A percentile compares a stretch with the other conserved stretches of the same genome.
Evolutionary conservation across 2,113 vertebrate species (phyloP).

Genomic region (Eira barbara): DNA sequence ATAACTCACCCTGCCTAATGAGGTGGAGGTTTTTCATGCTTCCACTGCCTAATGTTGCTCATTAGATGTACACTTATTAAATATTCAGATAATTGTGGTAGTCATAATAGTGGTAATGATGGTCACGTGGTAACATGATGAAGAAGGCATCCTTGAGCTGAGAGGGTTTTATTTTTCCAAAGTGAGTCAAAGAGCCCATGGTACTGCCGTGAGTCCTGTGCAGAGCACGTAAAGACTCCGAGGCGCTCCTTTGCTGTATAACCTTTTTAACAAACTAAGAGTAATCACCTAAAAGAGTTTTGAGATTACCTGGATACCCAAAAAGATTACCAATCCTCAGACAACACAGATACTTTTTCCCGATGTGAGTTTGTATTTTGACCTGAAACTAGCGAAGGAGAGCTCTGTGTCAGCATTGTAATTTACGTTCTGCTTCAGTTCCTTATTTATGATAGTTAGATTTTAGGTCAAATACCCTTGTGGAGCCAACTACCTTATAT

Average conservation of each 20-base stretch:
- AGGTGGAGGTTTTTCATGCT: constrained; percentile 29
- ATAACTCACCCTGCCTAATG: constrained; percentile 55
- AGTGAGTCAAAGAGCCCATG: not conserved
- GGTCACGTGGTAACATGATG: not conserved
- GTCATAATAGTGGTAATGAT: constrained; percentile 46
- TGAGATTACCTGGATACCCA: not conserved
- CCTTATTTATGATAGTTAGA: constrained; percentile 37
- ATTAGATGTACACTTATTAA: constrained; percentile 53
- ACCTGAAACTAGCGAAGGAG: constrained; percentile 46
- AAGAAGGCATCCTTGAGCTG: not conserved
- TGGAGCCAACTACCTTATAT: not conserved
- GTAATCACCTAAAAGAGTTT: not conserved
- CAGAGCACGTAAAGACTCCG: not conserved
- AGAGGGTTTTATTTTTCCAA: not conserved
- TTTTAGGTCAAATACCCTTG: constrained; percentile 57
- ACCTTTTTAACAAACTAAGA: not conserved
- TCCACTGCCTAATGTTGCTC: not conserved
- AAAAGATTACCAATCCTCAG: not conserved
- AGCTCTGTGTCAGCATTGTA: not conserved
- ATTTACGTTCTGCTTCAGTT: constrained; percentile 41
- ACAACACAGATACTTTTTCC: not conserved
- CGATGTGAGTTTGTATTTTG: constrained; percentile 17
- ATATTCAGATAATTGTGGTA: constrained; percentile 54
- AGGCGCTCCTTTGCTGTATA: not conserved
- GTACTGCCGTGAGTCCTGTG: not conserved